Conservation (phyloP, 2,113 vertebrate species). For the Anolis sagrei region DNA sequence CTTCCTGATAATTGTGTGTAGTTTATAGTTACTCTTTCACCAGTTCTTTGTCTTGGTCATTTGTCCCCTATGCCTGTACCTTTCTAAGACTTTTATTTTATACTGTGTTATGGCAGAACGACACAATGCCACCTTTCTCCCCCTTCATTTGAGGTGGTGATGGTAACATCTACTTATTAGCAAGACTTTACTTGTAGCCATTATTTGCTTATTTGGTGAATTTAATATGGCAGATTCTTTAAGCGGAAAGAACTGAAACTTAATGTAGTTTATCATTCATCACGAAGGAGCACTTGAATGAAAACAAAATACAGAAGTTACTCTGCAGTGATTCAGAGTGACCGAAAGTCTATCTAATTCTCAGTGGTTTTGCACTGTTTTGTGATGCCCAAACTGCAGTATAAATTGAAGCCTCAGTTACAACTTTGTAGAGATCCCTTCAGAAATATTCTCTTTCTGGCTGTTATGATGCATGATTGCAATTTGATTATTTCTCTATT, state of each 20-base stretch:
- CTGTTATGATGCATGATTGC: not conserved
- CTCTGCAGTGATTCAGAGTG: not conserved
- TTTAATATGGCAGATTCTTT: not conserved
- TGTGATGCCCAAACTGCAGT: not conserved
- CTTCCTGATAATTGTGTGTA: not conserved
- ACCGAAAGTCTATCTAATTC: not conserved
- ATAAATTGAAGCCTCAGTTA: not conserved
- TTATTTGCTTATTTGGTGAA: not conserved
- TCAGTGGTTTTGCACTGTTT: not conserved
- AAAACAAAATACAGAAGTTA: not conserved
- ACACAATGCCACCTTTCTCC: not conserved
- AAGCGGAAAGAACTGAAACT: not conserved
- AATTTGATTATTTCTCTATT: not conserved
- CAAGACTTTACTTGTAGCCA: accelerated
- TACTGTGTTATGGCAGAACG: not conserved
- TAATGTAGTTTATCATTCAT: too few relatives aligned
- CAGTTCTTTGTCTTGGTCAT: not conserved
- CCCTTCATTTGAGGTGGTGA: too few relatives aligned
- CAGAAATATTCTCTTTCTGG: not conserved
- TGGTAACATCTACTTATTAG: not conserved
- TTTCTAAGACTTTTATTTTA: not conserved
- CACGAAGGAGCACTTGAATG: not conserved
- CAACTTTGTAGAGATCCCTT: too few relatives aligned
- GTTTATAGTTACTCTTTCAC: not conserved
- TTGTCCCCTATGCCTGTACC: not conserved